Evolutionary conservation across 2,797 vertebrate genomes (phyloP), one percentile per base, ranked within the genome.

Genomic region (Centroberyx gerrardi): DNA sequence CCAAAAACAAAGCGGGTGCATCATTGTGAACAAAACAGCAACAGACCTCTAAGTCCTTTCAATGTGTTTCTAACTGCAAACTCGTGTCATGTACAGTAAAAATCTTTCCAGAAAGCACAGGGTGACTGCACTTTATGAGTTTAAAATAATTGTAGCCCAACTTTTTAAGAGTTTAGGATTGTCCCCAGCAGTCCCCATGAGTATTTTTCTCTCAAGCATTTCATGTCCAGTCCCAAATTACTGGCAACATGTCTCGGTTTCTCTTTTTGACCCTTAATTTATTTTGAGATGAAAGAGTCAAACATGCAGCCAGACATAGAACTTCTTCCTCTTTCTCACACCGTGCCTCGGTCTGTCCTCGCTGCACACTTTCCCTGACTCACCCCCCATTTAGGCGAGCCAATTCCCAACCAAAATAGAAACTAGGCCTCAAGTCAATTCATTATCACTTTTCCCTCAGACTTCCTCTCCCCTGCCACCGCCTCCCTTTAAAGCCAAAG

Each of bases 351-450:
- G 62, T 82, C 54, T 58, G 29, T 81, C 76, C 67, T 74, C 36
- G 49, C 71, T 40, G 31, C 55, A 58, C 71, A 76, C 18, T 17
- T 83, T 85, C 80, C 77, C 82, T 86, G 81, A 89, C 81, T 90
- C 85, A 84, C 72, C n/a, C 78, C 15, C 75, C 77, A 82, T 83
- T 90, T 85, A 78, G 69, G 76, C 81, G 83, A 88, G 84, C 72
- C 78, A 81, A 67, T 84, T 80, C 80, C 66, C 77, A 80, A 81
- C 88, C 70, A 83, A 94, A 95, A 94, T 95, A 94, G 94, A 92
- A 95, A 95, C 72, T 91, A 90, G 90, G 90, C 85, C 88, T 92
- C 14, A 65, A 85, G 88, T 91, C 70, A 79, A 54, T 86, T 93
- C 87, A 92, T 93, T 93, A 91, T 91, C 91, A 90, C 92, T 84